Conservation (phyloP, 2,888 invertebrate species). For the Drepanosiphum platanoidis region DNA sequence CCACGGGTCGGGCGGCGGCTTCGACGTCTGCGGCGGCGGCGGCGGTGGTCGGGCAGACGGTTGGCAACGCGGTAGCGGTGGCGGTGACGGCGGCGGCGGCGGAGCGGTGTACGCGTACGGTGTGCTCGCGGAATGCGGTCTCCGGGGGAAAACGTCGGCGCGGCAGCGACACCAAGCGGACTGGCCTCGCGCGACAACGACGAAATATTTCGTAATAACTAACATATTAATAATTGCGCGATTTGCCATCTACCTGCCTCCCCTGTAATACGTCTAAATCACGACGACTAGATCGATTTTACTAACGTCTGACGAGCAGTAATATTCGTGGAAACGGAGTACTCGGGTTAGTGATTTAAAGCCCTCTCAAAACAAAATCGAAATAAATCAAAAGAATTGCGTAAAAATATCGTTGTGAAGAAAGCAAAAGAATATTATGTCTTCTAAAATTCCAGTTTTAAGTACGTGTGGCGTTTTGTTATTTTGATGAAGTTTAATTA, state of each 20-base stretch:
- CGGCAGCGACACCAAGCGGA: slow-evolving; percentile 55
- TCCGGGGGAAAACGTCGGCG: slow-evolving; percentile 17
- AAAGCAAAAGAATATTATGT: no score
- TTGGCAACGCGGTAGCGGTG: slow-evolving; percentile 21
- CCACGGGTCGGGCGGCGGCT: slow-evolving; percentile 16
- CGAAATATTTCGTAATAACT: neutral
- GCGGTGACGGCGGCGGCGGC: neutral
- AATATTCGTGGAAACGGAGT: no score
- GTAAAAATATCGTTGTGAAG: no score
- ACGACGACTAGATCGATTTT: neutral
- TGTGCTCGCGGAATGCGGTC: slow-evolving; percentile 58
- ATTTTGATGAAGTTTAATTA: no score
- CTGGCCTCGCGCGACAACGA: slow-evolving; percentile 29
- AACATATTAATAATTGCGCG: no score
- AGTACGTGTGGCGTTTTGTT: no score
- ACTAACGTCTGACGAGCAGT: neutral
- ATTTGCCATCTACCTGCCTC: no score
- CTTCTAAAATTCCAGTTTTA: no score
- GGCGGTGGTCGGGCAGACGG: slow-evolving; percentile 3
- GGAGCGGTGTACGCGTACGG: slow-evolving; percentile 32
- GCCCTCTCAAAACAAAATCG: neutral
- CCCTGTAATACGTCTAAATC: no score
- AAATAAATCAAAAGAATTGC: neutral
- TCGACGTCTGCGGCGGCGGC: neutral
- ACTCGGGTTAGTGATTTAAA: no score